A percentile compares a stretch with the other conserved stretches of the same genome.
These are phyloP conservation scores for Tragulus kanchil DNA, from an alignment of 2,113 vertebrate species.

Conservation along the genomic window DNA sequence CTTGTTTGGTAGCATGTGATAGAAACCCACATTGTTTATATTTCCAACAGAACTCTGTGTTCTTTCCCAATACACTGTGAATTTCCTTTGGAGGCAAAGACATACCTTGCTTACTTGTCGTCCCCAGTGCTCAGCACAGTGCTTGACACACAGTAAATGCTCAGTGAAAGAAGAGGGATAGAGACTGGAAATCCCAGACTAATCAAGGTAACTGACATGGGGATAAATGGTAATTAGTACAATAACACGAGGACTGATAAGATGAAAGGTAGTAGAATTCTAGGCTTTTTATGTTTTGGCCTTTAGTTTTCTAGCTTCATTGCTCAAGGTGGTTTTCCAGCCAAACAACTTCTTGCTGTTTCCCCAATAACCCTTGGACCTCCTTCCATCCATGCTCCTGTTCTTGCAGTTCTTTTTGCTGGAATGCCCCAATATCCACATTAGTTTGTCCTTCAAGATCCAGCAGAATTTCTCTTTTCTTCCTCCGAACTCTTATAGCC, in stretches of 20 bases:
- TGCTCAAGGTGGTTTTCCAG: background rate
- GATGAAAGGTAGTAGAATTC: background rate
- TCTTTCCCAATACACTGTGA: background rate
- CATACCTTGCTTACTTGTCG: background rate
- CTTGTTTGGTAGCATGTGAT: background rate
- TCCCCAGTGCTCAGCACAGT: background rate
- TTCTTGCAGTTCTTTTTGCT: background rate
- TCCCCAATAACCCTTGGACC: background rate
- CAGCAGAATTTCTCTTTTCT: background rate
- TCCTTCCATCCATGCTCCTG: background rate
- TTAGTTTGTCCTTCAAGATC: background rate
- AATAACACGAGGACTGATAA: background rate
- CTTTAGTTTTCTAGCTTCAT: slow-evolving; percentile 2
- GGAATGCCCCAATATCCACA: background rate
- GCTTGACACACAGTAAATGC: background rate
- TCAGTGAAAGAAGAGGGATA: background rate
- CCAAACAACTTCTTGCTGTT: background rate
- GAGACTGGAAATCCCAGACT: background rate
- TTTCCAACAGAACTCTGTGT: background rate
- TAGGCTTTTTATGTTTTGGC: background rate
- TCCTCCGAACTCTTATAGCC: background rate
- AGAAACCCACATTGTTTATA: background rate
- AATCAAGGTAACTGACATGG: background rate
- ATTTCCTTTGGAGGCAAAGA: background rate
- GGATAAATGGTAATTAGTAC: background rate